These are phyloP conservation scores for Ormyrus pomaceus DNA, from an alignment of 2,888 invertebrate genomes.

Conservation along the genomic window DNA sequence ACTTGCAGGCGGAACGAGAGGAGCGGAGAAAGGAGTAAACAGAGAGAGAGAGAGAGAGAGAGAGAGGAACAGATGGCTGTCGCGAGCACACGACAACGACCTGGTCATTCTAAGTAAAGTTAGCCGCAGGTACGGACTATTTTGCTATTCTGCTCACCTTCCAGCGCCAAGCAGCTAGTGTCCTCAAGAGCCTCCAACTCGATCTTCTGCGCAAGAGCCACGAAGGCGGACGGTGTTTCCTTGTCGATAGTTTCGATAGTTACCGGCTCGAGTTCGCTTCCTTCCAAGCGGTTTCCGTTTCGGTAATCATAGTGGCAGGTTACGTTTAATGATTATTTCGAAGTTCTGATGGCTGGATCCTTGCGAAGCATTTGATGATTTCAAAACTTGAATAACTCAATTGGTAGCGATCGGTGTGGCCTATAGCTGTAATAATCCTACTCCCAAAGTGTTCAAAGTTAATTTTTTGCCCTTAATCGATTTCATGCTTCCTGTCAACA, in stretches of 20 bases:
- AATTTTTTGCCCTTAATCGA: too few relatives aligned
- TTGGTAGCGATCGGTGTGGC: too few relatives aligned
- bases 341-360: too few relatives aligned
- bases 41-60: conserved; percentile 35
- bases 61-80: conserved; percentile 38
- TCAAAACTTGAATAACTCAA: too few relatives aligned
- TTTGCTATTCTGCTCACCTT: conserved; percentile 33
- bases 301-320: too few relatives aligned
- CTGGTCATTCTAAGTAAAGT: conserved; percentile 43
- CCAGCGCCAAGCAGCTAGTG: background rate
- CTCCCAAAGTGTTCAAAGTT: too few relatives aligned
- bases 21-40: conserved; percentile 34
- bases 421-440: too few relatives aligned
- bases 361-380: too few relatives aligned
- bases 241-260: conserved; percentile 15
- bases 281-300: background rate
- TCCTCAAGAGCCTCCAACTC: background rate
- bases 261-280: background rate
- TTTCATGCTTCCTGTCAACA: background rate
- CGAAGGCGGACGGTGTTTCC: conserved; percentile 12
- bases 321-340: too few relatives aligned
- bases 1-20: conserved; percentile 26
- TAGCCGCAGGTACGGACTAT: conserved; percentile 28
- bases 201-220: conserved; percentile 2
- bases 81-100: conserved; percentile 29